Evolutionary conservation across 1,140 invertebrate genomes (phyloP), one percentile per base, ranked within the genome.

Genomic region (Coelopa frigida): DNA sequence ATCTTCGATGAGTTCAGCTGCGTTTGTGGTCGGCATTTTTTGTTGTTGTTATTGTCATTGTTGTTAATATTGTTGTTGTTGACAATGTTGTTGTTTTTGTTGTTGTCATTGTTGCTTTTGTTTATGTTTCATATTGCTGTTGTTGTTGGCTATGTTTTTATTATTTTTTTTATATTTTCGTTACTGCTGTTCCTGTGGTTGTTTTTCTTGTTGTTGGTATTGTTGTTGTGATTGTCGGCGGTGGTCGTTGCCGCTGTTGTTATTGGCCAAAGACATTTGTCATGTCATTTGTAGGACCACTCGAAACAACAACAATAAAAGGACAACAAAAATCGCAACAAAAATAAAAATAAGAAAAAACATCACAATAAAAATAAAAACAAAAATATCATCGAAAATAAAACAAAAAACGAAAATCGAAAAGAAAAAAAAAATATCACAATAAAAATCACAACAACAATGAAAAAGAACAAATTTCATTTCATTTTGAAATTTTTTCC

Each of bases 181-280:
- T 5, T 20, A 11, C 33, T 43, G 41, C 33, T 31, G 26, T 31
- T n/a, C n/a, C n/a, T 41, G 38, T 21, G 26, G 39, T 42, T 42
- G 12, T 27, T 42, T 18, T 35, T 15, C 20, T 35, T 20, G 39
- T 14, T 42, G 24, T 17, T 42, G 39, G 15, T 24, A n/a, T n/a
- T 41, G 38, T 21, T 41, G 39, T 42, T 42, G 12, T 27, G 27
- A 35, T 35, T 15, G 17, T 35, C 33, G 39, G 11, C 31, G 24
- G 12, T 42, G 39, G 15, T 24, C n/a, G n/a, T n/a, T n/a, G n/a
- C n/a, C n/a, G n/a, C n/a, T n/a, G n/a, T n/a, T 42, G 22, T 50
- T 40, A 47, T 53, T 53, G 59, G 55, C 55, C 51, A 56, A 59
- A 61, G 48, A 61, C 61, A 64, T 64, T 64, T 64, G 61, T 64